These are phyloP conservation scores for Lasioglossum marginatum DNA, from an alignment of 2,888 invertebrate genomes.

Conservation along the genomic window DNA sequence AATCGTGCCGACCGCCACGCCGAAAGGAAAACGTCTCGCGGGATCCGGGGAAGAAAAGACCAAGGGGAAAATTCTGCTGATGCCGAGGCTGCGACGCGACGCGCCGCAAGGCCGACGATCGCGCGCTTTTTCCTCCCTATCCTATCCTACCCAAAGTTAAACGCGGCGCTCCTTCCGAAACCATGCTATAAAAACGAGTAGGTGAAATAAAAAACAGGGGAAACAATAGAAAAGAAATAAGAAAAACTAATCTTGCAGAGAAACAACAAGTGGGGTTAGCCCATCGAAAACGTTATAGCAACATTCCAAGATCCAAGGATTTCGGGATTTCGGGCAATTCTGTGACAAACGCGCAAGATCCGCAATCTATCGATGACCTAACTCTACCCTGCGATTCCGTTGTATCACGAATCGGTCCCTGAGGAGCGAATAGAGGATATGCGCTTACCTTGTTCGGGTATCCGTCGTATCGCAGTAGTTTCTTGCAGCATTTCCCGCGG, in stretches of 20 bases:
- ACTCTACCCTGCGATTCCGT: not conserved
- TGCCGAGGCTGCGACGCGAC: not conserved
- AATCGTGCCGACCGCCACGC: not conserved
- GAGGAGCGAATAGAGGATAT: not conserved
- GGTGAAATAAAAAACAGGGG: not conserved
- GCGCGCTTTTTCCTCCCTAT: not conserved
- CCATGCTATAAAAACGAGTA: not conserved
- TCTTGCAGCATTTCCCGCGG: conserved; percentile 93
- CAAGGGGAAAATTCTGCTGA: conserved; percentile 2
- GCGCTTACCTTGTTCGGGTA: conserved; percentile 91
- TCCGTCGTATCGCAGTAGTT: conserved; percentile 92
- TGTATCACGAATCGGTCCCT: not conserved
- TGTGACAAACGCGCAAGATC: not conserved
- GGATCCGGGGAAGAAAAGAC: not conserved
- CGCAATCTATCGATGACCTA: not conserved
- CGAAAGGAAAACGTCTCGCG: conserved; percentile 18
- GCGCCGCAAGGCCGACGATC: not conserved
- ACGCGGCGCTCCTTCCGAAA: not conserved
- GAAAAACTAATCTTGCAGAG: too few relatives aligned
- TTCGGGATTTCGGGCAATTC: not conserved
- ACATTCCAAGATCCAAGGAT: not conserved
- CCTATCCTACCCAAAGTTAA: not conserved
- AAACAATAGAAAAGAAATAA: too few relatives aligned
- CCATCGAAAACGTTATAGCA: not conserved
- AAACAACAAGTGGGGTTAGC: not conserved